These are phyloP conservation scores for Turdus rufiventris DNA, from an alignment of 2,113 vertebrate species.

Conservation along the genomic window DNA sequence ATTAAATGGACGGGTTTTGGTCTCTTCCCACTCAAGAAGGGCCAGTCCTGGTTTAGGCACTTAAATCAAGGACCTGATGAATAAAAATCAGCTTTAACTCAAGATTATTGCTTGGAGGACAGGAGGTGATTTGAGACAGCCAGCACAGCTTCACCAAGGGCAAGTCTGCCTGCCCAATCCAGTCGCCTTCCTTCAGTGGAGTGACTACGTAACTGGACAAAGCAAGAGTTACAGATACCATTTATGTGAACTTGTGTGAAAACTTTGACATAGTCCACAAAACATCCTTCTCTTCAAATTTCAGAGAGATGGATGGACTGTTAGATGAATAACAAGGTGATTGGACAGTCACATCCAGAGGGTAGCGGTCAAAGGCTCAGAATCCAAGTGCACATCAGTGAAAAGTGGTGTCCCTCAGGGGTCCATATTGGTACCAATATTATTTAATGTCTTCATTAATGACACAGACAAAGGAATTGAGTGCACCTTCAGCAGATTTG, in stretches of 20 bases:
- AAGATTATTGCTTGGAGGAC: not conserved
- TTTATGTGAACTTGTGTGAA: not conserved
- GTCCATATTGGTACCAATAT: not conserved
- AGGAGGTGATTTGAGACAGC: not conserved
- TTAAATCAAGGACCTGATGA: not conserved
- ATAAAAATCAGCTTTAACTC: not conserved
- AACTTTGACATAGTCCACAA: not conserved
- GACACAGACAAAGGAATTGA: fast-evolving
- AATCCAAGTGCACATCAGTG: not conserved
- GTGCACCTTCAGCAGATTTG: not conserved
- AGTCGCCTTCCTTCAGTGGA: not conserved
- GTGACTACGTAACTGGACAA: not conserved
- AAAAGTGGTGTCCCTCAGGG: not conserved
- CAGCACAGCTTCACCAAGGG: not conserved
- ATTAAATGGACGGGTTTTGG: not conserved
- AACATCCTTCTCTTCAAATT: not conserved
- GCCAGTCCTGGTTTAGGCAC: not conserved
- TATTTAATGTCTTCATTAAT: not conserved
- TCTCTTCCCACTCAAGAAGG: not conserved
- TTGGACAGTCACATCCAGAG: not conserved
- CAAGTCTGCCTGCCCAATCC: not conserved
- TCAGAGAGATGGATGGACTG: not conserved
- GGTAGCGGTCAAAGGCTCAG: not conserved
- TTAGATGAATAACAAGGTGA: not conserved
- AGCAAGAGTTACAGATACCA: not conserved